Evolutionary conservation across 2,888 invertebrate genomes (phyloP).

Genomic region (Perizoma affinitatum): DNA sequence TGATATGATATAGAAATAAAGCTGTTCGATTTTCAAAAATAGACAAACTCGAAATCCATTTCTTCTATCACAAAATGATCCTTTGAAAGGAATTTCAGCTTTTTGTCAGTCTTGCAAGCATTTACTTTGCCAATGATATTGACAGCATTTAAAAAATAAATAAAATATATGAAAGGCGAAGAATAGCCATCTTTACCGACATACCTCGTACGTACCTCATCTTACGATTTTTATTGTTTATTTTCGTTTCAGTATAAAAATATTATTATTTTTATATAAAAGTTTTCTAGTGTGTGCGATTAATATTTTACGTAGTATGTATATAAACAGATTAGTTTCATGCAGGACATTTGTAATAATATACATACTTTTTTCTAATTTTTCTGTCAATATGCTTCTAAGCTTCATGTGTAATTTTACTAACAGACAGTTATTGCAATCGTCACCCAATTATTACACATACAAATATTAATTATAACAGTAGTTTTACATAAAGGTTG

Average conservation of each 20-base stretch:
- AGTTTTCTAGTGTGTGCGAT: slow-evolving; percentile 7
- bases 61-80: slow-evolving; percentile 65
- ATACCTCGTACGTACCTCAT: background rate
- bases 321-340: background rate
- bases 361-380: background rate
- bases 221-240: slow-evolving; percentile 5
- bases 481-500: too few relatives aligned
- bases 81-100: slow-evolving; percentile 72
- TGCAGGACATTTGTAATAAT: too few relatives aligned
- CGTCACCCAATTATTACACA: slow-evolving; percentile 8
- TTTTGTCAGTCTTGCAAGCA: slow-evolving; percentile 78
- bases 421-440: slow-evolving; percentile 23
- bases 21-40: slow-evolving; percentile 63
- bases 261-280: slow-evolving; percentile 4
- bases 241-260: slow-evolving; percentile 19
- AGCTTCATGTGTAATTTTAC: slow-evolving; percentile 12
- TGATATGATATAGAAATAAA: slow-evolving; percentile 44
- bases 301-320: background rate
- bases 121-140: slow-evolving; percentile 61
- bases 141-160: slow-evolving; percentile 16
- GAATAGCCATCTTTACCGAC: slow-evolving; percentile 12
- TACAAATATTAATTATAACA: background rate
- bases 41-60: slow-evolving; percentile 64
- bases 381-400: background rate
- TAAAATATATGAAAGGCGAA: slow-evolving; percentile 30